phyloP scores from a whole-genome alignment of 1,140 invertebrate species.

The Papilio dardanus region DNA sequence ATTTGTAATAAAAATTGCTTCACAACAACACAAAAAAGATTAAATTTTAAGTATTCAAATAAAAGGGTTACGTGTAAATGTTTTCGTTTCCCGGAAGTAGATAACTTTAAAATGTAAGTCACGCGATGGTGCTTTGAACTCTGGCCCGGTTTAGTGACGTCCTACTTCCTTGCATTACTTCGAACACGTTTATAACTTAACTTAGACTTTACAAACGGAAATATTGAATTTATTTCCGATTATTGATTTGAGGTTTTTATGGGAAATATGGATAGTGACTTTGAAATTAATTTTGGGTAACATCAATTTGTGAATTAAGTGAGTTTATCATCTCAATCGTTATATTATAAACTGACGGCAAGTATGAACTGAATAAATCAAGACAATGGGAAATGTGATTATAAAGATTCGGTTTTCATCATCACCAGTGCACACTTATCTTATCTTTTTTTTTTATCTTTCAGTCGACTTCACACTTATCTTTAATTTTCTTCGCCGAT shows the following conservation, averaged over 20 bases:
- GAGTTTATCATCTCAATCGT: too few relatives aligned
- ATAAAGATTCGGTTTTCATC: too few relatives aligned
- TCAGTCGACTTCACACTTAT: too few relatives aligned
- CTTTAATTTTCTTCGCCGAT: too few relatives aligned
- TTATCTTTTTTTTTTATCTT: too few relatives aligned
- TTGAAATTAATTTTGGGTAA: neutral
- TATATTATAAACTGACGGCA: neutral
- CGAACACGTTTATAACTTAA: neutral
- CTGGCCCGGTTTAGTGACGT: slow-evolving; percentile 27
- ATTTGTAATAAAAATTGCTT: too few relatives aligned
- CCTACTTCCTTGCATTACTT: neutral
- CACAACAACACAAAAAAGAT: neutral
- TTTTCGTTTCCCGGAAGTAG: slow-evolving; percentile 39
- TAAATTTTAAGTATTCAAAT: slow-evolving; percentile 33
- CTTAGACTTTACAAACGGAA: neutral
- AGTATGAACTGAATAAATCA: neutral
- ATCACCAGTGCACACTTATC: too few relatives aligned
- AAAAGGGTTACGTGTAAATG: slow-evolving; percentile 39
- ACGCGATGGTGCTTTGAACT: slow-evolving; percentile 40
- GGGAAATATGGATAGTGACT: neutral
- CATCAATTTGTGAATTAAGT: neutral
- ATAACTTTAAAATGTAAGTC: slow-evolving; percentile 42
- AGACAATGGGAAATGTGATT: too few relatives aligned
- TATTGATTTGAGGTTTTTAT: neutral
- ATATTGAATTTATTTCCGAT: neutral